Evolutionary conservation across 2,797 vertebrate genomes (phyloP).

Genomic region (Gallinago solitaria): DNA sequence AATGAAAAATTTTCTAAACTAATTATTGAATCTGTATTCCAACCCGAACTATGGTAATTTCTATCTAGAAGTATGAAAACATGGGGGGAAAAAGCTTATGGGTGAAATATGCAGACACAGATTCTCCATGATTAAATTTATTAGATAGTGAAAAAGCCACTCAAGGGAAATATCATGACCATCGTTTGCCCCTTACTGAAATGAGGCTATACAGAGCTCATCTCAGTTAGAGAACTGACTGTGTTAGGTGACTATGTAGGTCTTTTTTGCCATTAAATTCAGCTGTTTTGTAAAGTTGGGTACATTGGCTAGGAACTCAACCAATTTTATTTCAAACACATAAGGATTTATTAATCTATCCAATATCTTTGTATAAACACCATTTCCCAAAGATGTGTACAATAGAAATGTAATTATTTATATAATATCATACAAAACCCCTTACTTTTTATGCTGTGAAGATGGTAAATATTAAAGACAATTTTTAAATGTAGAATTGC

Average conservation of each 20-base stretch:
- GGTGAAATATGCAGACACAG: background rate
- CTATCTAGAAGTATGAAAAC: background rate
- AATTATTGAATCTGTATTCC: background rate
- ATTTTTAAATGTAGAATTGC: background rate
- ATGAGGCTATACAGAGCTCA: background rate
- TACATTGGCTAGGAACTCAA: background rate
- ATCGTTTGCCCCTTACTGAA: background rate
- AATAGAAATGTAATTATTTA: background rate
- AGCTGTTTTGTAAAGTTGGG: background rate
- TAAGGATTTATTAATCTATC: slow-evolving; percentile 17
- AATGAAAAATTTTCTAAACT: background rate
- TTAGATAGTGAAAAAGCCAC: background rate
- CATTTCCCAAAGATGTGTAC: background rate
- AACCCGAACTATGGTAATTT: background rate
- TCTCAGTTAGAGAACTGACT: background rate
- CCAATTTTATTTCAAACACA: background rate
- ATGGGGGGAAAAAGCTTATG: rapidly evolving
- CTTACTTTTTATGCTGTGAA: background rate
- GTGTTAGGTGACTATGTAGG: background rate
- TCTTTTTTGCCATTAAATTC: background rate
- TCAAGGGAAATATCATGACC: background rate
- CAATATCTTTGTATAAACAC: slow-evolving; percentile 37
- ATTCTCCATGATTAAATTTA: background rate
- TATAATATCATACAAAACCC: background rate
- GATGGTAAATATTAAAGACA: slow-evolving; percentile 4